A percentile compares a stretch with the other conserved stretches of the same genome.
Conservation (phyloP, 2,888 invertebrate species). For the Phrixothrix hirtus region DNA sequence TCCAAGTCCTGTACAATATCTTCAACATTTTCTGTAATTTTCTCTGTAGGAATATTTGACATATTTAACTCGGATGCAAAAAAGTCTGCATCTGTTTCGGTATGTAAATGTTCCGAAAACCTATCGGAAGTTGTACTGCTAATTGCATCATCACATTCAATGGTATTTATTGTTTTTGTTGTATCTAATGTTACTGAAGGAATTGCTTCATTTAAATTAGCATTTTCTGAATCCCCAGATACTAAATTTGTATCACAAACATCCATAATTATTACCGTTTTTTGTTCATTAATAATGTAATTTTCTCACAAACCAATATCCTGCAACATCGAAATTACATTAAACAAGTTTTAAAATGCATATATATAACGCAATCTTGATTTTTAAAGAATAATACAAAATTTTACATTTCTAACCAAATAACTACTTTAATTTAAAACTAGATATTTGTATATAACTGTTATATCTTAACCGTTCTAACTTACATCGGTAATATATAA, state of each 20-base stretch:
- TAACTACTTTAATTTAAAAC: background rate
- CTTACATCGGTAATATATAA: background rate
- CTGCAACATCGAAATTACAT: background rate
- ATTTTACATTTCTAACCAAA: background rate
- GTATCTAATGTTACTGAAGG: background rate
- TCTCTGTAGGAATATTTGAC: constrained; percentile 41
- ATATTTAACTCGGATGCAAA: constrained; percentile 44
- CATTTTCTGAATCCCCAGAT: constrained; percentile 4
- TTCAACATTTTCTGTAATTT: constrained; percentile 53
- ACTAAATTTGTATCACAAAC: constrained; percentile 1
- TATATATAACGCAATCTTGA: background rate
- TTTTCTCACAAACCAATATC: background rate
- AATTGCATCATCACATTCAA: constrained; percentile 47
- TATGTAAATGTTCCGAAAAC: constrained; percentile 6
- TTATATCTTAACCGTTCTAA: background rate
- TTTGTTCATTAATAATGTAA: background rate
- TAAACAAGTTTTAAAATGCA: background rate
- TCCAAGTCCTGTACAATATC: constrained; percentile 55
- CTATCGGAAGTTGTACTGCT: constrained; percentile 49
- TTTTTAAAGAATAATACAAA: background rate
- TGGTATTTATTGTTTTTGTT: background rate
- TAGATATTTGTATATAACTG: background rate
- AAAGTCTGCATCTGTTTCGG: constrained; percentile 34
- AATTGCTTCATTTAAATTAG: constrained; percentile 19
- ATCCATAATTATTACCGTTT: background rate